Percentiles rank a stretch among this genome's conserved stretches.
Evolutionary conservation across 2,888 invertebrate species (phyloP).

Genomic region (Lasioglossum morio): DNA sequence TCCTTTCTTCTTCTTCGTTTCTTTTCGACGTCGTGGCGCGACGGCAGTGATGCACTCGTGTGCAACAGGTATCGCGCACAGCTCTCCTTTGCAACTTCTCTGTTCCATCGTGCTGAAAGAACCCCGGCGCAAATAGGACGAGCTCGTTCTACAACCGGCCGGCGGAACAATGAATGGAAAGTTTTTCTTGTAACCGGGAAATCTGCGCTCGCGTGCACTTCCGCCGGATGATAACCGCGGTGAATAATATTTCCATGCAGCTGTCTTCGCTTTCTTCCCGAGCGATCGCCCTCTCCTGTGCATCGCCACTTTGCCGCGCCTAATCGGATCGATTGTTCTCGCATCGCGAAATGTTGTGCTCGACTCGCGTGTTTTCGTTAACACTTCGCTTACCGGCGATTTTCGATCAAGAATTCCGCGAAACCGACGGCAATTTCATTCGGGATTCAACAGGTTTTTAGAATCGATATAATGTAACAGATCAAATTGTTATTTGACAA

Average conservation of each 20-base stretch:
- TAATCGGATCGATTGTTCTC: background rate
- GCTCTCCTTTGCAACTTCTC: constrained; percentile 77
- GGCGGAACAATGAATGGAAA: constrained; percentile 76
- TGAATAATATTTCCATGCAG: constrained; percentile 25
- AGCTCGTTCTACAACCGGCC: constrained; percentile 56
- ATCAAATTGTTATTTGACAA: no score
- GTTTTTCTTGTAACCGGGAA: constrained; percentile 67
- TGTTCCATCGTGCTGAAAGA: constrained; percentile 68
- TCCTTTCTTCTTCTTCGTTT: background rate
- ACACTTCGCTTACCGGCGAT: background rate
- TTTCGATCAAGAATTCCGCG: background rate
- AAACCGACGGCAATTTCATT: no score
- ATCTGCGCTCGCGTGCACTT: constrained; percentile 62
- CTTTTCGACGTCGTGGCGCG: constrained; percentile 33
- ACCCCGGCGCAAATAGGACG: constrained; percentile 62
- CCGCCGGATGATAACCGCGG: constrained; percentile 53
- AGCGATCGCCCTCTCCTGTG: background rate
- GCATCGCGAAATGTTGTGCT: background rate
- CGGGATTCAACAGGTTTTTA: no score
- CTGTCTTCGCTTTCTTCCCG: constrained; percentile 22
- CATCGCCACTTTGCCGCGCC: background rate
- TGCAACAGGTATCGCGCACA: constrained; percentile 78
- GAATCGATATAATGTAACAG: no score
- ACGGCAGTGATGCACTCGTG: constrained; percentile 55
- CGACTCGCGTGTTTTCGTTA: background rate